These are phyloP conservation scores for Mallotus villosus DNA, from an alignment of 2,797 vertebrate species.

Conservation along the genomic window DNA sequence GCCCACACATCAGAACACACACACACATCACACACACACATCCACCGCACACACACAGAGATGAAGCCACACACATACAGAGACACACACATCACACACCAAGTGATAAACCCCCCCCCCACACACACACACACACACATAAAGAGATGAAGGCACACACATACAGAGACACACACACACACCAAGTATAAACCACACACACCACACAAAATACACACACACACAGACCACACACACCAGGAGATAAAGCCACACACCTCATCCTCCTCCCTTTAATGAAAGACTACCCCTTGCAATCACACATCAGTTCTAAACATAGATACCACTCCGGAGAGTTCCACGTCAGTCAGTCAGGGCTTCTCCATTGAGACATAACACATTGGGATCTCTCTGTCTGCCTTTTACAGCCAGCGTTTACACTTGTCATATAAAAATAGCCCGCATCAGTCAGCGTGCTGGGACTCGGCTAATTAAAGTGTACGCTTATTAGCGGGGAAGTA, in stretches of 20 bases:
- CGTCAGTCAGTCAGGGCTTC: conserved; percentile 38
- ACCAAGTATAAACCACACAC: background rate
- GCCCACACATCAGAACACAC: background rate
- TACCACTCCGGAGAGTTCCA: conserved; percentile 40
- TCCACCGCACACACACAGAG: background rate
- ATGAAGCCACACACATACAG: background rate
- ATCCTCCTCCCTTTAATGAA: conserved; percentile 56
- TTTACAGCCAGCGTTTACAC: conserved; percentile 34
- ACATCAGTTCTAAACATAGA: conserved; percentile 51
- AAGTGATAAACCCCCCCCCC: background rate
- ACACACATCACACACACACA: background rate
- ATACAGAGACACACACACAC: background rate
- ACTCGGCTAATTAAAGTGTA: conserved; percentile 59
- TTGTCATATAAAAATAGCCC: conserved; percentile 52
- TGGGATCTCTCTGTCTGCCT: conserved; percentile 26
- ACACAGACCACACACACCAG: conserved; percentile 8
- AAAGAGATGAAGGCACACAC: background rate
- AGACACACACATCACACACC: background rate
- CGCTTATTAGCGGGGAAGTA: conserved; percentile 47
- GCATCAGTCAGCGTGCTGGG: conserved; percentile 42
- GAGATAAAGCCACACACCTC: conserved; percentile 32
- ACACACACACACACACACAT: background rate
- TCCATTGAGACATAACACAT: conserved; percentile 47
- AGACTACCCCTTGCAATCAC: conserved; percentile 64
- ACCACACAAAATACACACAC: background rate